Conservation (phyloP, 2,113 vertebrate species). For the Phaethornis superciliosus region DNA sequence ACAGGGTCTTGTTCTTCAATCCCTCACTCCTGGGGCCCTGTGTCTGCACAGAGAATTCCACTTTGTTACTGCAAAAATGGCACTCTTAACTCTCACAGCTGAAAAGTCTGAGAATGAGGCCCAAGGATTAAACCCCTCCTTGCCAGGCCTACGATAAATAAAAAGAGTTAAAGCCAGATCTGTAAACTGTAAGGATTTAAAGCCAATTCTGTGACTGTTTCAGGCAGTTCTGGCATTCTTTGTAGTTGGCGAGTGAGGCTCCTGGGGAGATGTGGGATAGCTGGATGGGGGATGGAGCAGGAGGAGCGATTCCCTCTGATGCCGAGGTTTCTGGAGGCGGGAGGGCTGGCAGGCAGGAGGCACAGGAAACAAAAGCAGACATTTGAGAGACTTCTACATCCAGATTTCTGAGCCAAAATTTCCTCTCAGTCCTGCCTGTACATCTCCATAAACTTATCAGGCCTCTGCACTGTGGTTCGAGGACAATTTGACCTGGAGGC, state of each 20-base stretch:
- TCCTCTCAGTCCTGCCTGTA: neutral
- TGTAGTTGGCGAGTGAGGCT: neutral
- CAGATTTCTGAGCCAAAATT: neutral
- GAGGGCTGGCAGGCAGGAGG: neutral
- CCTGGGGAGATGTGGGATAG: neutral
- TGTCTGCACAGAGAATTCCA: neutral
- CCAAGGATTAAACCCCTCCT: neutral
- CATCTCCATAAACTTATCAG: neutral
- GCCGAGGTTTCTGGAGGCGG: neutral
- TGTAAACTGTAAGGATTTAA: neutral
- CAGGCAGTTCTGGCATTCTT: neutral
- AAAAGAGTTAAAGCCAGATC: constrained; percentile 18
- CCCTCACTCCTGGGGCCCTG: neutral
- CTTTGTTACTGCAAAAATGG: constrained; percentile 15
- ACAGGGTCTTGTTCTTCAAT: neutral
- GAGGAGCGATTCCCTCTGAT: neutral
- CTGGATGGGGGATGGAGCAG: neutral
- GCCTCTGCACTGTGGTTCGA: neutral
- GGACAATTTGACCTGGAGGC: neutral
- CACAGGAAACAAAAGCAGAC: neutral
- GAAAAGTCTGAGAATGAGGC: neutral
- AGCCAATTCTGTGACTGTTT: neutral
- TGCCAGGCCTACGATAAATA: neutral
- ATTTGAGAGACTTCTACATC: neutral
- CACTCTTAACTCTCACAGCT: neutral